Evolutionary conservation across 2,888 invertebrate genomes (phyloP).

Genomic region (Orthosia gracilis): DNA sequence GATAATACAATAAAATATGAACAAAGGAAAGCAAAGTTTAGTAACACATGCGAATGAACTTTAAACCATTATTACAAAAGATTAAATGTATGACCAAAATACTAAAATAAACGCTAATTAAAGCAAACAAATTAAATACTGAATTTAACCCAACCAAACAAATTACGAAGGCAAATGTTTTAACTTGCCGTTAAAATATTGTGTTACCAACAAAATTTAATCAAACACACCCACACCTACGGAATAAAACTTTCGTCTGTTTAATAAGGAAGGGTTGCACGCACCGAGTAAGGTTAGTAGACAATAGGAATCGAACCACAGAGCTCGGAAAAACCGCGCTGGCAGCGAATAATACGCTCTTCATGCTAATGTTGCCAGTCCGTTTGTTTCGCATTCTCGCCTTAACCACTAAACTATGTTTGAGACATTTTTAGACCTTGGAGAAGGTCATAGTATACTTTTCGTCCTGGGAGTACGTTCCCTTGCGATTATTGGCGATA

Average conservation of each 20-base stretch:
- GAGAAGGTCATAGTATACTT: too few relatives aligned
- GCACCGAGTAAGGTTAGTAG: conserved; percentile 84
- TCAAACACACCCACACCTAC: conserved; percentile 78
- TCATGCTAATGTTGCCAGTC: too few relatives aligned
- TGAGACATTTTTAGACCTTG: too few relatives aligned
- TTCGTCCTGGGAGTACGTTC: too few relatives aligned
- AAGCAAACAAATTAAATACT: conserved; percentile 49
- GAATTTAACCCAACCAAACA: conserved; percentile 43
- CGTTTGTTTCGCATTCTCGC: too few relatives aligned
- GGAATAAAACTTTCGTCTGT: conserved; percentile 81
- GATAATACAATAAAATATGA: neutral
- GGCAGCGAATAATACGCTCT: neutral
- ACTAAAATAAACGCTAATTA: conserved; percentile 34
- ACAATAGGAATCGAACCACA: conserved; percentile 84
- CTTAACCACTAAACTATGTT: too few relatives aligned
- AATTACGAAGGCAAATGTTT: conserved; percentile 54
- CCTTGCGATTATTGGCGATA: too few relatives aligned
- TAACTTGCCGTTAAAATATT: conserved; percentile 63
- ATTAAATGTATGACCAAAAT: conserved; percentile 8
- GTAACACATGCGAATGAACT: neutral
- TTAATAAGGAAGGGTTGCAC: conserved; percentile 84
- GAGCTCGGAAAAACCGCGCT: neutral
- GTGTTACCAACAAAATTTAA: conserved; percentile 67
- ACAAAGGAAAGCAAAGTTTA: neutral
- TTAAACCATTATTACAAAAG: neutral